Base-by-base conservation (phyloP, 2,113 vertebrate species). In the Cyprinodon brontotheroides region DNA sequence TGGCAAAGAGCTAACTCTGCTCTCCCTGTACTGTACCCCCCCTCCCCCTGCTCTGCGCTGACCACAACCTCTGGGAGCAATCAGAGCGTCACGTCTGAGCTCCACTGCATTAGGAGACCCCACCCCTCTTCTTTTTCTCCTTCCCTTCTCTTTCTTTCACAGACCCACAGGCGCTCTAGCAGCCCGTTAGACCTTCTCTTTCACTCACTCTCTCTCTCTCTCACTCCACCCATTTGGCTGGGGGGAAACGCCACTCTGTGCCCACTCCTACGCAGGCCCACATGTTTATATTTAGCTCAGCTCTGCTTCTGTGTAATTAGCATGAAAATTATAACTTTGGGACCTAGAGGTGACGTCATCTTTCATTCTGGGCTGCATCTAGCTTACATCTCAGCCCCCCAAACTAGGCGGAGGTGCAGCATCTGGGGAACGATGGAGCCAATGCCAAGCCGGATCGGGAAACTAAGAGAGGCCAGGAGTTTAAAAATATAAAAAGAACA, bases 51-150 rank as follows among this genome's bases (percentile, higher is more conserved):
- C 70, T 75, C 83, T 63, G 75, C 48, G 62, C 80, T 78, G 86
- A 90, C 90, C 92, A 91, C 91, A 91, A 87, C 87, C 87, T 53
- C 90, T 92, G 89, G 86, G 90, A 92, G 89, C 88, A 90, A 92
- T 92, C 91, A 92, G 74, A 90, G 82, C 77, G 79, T 90, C 87
- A 90, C 79, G 85, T 90, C 81, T 90, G 84, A 89, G 79, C 89
- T 86, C 74, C 74, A 8, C 72, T 88, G 86, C 86, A 88, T 77
- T 80, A 80, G 89, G 85, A 89, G 75, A 79, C 72, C 61, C 79
- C 36, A 61, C 67, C 75, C 80, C 66, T 41, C 79, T n/a, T 62
- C 20, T 22, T 61, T 38, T 70, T 61, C 68, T 72, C 65, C 71
- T 75, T 62, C 67, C 72, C 68, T 90, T 70, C 75, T 76, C 50